A percentile compares a stretch with the other conserved stretches of the same genome.
Evolutionary conservation across 2,888 invertebrate species (phyloP).

Genomic region (Acleris cristana): DNA sequence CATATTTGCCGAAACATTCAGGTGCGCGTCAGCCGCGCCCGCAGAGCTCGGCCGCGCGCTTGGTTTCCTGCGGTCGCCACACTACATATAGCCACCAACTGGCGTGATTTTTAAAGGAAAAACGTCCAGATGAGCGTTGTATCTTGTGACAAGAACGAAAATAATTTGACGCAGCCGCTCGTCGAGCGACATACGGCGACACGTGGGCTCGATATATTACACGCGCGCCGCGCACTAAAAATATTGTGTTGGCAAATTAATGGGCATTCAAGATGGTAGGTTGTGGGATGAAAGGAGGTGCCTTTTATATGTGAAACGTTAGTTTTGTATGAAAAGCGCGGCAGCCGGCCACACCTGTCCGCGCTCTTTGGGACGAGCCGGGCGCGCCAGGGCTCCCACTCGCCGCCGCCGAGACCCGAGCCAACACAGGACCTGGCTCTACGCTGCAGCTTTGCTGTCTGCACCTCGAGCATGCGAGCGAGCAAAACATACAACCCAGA

Average conservation of each 20-base stretch:
- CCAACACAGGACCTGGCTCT: no score
- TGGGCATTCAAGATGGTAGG: constrained; percentile 83
- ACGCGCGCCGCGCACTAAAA: constrained; percentile 82
- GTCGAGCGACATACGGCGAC: constrained; percentile 81
- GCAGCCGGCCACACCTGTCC: constrained; percentile 83
- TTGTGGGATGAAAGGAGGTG: constrained; percentile 83
- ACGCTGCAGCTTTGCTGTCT: no score
- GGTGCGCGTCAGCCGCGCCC: not conserved
- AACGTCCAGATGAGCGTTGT: constrained; percentile 81
- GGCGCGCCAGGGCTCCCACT: constrained; percentile 44
- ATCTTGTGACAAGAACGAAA: constrained; percentile 84
- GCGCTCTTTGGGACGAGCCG: constrained; percentile 61
- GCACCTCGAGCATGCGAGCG: no score
- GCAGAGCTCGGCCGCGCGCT: constrained; percentile 21
- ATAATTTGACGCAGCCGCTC: constrained; percentile 83
- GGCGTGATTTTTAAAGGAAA: constrained; percentile 81
- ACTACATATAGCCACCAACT: constrained; percentile 70
- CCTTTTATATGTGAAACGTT: constrained; percentile 83
- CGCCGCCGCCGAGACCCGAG: not conserved
- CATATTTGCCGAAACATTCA: not conserved
- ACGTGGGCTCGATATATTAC: constrained; percentile 84
- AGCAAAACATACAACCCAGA: no score
- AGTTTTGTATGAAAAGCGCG: constrained; percentile 81
- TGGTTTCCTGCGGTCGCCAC: constrained; percentile 69
- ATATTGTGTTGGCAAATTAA: constrained; percentile 85